A percentile compares a stretch with the other conserved stretches of the same genome.
These are phyloP conservation scores for Megaustenia siamemsis DNA, from an alignment of 2,888 invertebrate genomes.

Conservation along the genomic window DNA sequence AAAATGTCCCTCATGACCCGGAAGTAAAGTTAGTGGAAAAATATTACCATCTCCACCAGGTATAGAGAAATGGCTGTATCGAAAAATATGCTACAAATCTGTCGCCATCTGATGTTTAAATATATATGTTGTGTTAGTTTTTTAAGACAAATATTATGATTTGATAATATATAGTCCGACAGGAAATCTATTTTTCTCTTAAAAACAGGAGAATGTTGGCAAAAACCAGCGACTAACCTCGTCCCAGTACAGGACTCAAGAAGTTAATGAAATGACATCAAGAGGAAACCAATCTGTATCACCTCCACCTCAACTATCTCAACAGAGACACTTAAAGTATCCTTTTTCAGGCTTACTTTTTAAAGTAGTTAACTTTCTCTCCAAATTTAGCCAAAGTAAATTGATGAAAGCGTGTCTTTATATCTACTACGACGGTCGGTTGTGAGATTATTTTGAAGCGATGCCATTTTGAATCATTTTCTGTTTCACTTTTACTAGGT, in stretches of 20 bases:
- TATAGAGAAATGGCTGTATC: slow-evolving; percentile 75
- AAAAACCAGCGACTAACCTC: slow-evolving; percentile 75
- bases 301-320: slow-evolving; percentile 70
- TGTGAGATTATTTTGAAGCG: neutral
- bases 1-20: slow-evolving; percentile 60
- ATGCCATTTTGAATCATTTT: slow-evolving; percentile 33
- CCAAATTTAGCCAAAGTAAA: neutral
- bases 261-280: slow-evolving; percentile 76
- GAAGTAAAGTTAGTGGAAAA: slow-evolving; percentile 65
- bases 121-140: slow-evolving; percentile 17
- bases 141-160: neutral
- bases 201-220: slow-evolving; percentile 75
- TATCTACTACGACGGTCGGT: slow-evolving; percentile 5
- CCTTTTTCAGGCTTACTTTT: too few relatives aligned
- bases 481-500: too few relatives aligned
- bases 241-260: slow-evolving; percentile 73
- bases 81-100: slow-evolving; percentile 66
- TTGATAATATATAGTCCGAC: slow-evolving; percentile 7
- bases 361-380: neutral
- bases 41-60: slow-evolving; percentile 76
- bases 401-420: neutral
- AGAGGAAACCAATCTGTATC: slow-evolving; percentile 73
- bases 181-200: slow-evolving; percentile 62
- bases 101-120: slow-evolving; percentile 64
- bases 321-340: slow-evolving; percentile 67